Conservation (phyloP, 2,113 vertebrate species). For the Paralichthys olivaceus region DNA sequence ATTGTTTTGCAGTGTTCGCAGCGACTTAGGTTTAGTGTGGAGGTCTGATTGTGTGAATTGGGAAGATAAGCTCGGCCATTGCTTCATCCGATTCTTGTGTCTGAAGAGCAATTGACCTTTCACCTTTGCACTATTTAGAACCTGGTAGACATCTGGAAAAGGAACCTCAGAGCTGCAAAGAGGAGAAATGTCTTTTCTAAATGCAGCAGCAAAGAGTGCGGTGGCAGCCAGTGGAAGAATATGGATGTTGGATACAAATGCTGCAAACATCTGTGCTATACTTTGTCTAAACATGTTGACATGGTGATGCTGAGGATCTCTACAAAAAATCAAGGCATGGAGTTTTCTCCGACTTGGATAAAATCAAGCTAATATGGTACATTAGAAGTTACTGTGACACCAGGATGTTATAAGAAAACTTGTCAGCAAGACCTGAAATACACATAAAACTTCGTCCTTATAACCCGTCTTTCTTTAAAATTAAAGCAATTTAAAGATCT, state of each 20-base stretch:
- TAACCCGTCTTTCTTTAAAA: constrained; percentile 4
- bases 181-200: background rate
- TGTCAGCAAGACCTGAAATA: constrained; percentile 12
- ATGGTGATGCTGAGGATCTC: background rate
- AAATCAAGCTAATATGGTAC: background rate
- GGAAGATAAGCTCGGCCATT: constrained; percentile 11
- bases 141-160: constrained; percentile 5
- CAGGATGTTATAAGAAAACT: background rate
- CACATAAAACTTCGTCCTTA: constrained; percentile 1
- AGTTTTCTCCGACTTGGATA: background rate
- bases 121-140: constrained; percentile 38
- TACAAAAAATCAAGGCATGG: background rate
- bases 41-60: constrained; percentile 18
- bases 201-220: background rate
- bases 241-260: background rate
- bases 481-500: constrained; percentile 12
- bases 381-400: constrained; percentile 24
- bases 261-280: constrained; percentile 1
- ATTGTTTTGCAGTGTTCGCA: background rate
- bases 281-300: background rate
- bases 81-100: constrained; percentile 23
- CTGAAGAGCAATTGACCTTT: constrained; percentile 39
- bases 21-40: background rate
- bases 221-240: background rate
- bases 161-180: constrained; percentile 9